These are phyloP conservation scores for Epirrhoe tristata DNA, from an alignment of 2,888 invertebrate genomes.

Conservation along the genomic window DNA sequence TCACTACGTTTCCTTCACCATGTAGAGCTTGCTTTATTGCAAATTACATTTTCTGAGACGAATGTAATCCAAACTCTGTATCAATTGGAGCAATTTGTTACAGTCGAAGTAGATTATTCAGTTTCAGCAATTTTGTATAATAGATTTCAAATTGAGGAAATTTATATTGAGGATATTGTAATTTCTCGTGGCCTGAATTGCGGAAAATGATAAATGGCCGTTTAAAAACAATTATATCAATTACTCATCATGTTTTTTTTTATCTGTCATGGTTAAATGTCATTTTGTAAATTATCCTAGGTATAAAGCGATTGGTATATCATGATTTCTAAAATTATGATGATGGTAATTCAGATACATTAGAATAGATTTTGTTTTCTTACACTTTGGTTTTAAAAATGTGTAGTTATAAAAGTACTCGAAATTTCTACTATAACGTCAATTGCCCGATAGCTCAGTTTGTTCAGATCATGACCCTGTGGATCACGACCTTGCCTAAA, in stretches of 20 bases:
- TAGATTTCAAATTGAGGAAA: neutral
- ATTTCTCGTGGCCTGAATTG: constrained; percentile 1
- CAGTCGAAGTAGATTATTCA: neutral
- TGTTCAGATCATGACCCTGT: no score
- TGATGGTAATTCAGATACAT: no score
- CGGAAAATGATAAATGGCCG: constrained; percentile 1
- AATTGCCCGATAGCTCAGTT: no score
- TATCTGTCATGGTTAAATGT: neutral
- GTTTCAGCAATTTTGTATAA: neutral
- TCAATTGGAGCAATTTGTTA: neutral
- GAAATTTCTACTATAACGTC: no score
- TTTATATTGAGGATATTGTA: neutral
- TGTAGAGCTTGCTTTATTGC: neutral
- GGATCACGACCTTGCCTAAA: no score
- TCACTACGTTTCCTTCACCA: neutral
- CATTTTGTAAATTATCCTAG: neutral
- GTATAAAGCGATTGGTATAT: neutral
- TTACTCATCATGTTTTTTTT: constrained; percentile 5
- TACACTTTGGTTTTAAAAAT: no score
- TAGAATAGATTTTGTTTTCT: no score
- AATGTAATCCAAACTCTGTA: no score
- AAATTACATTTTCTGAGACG: neutral
- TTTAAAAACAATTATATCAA: constrained; percentile 12
- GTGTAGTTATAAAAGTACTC: no score
- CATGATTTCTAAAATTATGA: neutral